phyloP scores from a whole-genome alignment of 2,797 vertebrate species.

The Brachyalestes nurse region DNA sequence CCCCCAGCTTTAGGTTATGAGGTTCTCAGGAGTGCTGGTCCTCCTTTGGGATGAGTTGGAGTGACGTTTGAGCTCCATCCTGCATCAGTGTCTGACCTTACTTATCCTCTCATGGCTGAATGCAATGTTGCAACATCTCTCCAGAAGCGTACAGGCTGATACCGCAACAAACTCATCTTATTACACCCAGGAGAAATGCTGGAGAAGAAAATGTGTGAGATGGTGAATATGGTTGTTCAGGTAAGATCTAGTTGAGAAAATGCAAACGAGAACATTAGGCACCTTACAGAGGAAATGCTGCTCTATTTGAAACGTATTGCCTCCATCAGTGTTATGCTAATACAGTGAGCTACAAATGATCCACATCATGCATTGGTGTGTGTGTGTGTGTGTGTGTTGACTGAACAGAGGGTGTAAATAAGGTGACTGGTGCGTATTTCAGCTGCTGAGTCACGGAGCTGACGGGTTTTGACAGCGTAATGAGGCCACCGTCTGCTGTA shows the following conservation, averaged over 20 bases:
- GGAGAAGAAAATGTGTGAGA: too few relatives aligned
- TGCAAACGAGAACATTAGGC: too few relatives aligned
- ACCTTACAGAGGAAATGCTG: not conserved
- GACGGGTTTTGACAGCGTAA: conserved; percentile 5
- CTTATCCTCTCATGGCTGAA: not conserved
- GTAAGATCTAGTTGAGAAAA: too few relatives aligned
- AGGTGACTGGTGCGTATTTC: not conserved
- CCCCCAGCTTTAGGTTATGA: too few relatives aligned
- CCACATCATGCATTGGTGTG: not conserved
- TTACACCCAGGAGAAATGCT: too few relatives aligned
- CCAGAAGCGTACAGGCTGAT: too few relatives aligned
- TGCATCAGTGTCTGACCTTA: too few relatives aligned
- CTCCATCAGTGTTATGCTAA: conserved; percentile 4
- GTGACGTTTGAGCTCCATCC: too few relatives aligned
- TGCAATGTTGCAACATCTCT: not conserved
- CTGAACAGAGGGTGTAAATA: not conserved
- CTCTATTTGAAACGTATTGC: not conserved
- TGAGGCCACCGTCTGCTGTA: conserved; percentile 5
- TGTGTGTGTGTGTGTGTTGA: not conserved
- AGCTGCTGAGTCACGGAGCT: not conserved
- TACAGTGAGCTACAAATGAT: not conserved
- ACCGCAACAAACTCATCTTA: too few relatives aligned
- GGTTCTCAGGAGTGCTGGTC: too few relatives aligned
- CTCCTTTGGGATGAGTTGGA: too few relatives aligned
- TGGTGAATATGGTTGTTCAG: too few relatives aligned